A percentile compares a stretch with the other conserved stretches of the same genome.
Conservation (phyloP, 37 sponge, comb jelly and placozoan species). For the Beroe ovata region DNA sequence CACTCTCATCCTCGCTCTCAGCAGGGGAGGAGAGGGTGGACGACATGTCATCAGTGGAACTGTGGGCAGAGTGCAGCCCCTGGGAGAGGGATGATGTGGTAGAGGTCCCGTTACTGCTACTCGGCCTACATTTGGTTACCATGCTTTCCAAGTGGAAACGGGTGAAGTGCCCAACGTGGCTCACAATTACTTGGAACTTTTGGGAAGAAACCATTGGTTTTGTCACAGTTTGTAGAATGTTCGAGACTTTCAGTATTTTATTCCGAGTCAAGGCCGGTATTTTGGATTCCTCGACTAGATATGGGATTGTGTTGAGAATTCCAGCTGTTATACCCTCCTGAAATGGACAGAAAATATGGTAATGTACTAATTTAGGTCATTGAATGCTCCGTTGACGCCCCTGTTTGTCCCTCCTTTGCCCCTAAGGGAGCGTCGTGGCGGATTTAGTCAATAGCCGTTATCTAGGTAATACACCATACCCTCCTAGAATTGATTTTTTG, state of each 20-base stretch:
- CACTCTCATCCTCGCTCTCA: neutral
- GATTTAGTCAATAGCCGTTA: no score
- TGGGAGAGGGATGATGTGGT: neutral
- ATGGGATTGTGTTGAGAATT: neutral
- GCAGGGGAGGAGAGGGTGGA: neutral
- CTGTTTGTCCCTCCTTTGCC: no score
- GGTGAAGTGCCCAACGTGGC: constrained; percentile 24
- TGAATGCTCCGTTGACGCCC: no score
- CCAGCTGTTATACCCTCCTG: constrained; percentile 1
- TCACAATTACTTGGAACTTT: constrained; percentile 9
- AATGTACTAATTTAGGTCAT: no score
- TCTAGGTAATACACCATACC: no score
- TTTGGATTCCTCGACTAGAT: neutral
- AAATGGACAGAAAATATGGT: no score
- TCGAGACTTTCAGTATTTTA: neutral
- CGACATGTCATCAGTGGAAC: neutral
- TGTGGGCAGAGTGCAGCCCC: neutral
- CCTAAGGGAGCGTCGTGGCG: no score
- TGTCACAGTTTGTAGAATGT: constrained; percentile 10
- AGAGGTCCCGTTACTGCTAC: neutral
- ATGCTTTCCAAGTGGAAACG: constrained; percentile 13
- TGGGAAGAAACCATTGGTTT: constrained; percentile 23
- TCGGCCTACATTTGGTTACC: neutral
- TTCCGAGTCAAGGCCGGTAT: neutral
- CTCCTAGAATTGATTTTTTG: no score